Evolutionary conservation across 2,797 vertebrate species (phyloP).

Genomic region (Uromys caudimaculatus): DNA sequence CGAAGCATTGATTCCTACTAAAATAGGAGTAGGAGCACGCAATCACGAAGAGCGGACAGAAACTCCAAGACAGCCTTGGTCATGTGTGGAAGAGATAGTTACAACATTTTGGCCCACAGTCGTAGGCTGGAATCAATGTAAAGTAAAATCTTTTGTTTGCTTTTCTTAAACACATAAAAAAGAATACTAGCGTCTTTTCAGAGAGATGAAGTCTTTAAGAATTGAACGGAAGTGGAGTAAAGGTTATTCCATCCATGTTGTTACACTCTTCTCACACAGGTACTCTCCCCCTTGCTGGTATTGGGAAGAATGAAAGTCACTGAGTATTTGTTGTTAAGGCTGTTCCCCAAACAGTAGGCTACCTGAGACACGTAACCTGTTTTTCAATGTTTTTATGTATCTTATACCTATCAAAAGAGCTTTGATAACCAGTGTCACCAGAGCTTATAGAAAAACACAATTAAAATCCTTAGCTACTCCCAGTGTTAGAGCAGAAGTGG

Average conservation of each 20-base stretch:
- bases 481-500: neutral
- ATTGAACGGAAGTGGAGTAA: neutral
- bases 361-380: neutral
- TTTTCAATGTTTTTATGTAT: neutral
- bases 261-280: neutral
- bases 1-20: slow-evolving; percentile 40
- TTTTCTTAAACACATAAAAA: slow-evolving; percentile 36
- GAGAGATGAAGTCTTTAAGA: neutral
- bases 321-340: neutral
- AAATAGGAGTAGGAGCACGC: neutral
- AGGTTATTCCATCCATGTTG: slow-evolving; percentile 4
- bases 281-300: neutral
- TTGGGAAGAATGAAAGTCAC: neutral
- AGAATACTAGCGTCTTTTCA: neutral
- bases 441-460: neutral
- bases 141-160: slow-evolving; percentile 15
- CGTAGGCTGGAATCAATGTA: neutral
- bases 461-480: slow-evolving; percentile 15
- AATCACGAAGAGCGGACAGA: slow-evolving; percentile 2
- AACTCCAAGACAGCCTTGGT: neutral
- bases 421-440: slow-evolving; percentile 3
- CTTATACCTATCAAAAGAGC: neutral
- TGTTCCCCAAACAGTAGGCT: neutral
- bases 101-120: neutral
- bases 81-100: neutral